Evolutionary conservation across 2,888 invertebrate species (phyloP).

Genomic region (Schizaphis graminum): DNA sequence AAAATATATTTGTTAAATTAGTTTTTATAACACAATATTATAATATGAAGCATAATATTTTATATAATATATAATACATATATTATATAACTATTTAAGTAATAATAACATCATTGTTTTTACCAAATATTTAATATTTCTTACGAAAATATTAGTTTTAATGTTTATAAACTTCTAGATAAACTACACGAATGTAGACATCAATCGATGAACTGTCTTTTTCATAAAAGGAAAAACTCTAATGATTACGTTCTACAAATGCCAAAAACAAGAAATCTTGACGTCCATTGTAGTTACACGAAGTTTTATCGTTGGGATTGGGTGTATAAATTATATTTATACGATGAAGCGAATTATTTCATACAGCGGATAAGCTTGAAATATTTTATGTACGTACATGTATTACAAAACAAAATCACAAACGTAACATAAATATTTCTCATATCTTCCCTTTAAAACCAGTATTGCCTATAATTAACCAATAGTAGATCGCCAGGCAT

Average conservation of each 20-base stretch:
- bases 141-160: neutral
- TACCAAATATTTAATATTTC: neutral
- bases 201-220: neutral
- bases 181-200: neutral
- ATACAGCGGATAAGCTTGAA: neutral
- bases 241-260: neutral
- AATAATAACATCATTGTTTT: neutral
- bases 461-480: neutral
- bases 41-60: neutral
- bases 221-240: neutral
- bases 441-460: neutral
- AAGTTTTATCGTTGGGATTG: neutral
- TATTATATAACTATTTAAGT: neutral
- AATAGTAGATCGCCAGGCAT: neutral
- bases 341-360: neutral
- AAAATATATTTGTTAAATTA: neutral
- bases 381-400: neutral
- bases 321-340: neutral
- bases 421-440: neutral
- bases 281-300: neutral
- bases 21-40: neutral
- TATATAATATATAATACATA: too few species aligned
- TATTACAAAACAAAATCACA: neutral
- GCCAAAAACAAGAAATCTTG: slow-evolving; percentile 11
- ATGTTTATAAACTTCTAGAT: neutral